A percentile compares a stretch with the other conserved stretches of the same genome.
Conservation (phyloP, 1,140 invertebrate genomes). For the Drosophila lacertosa region DNA sequence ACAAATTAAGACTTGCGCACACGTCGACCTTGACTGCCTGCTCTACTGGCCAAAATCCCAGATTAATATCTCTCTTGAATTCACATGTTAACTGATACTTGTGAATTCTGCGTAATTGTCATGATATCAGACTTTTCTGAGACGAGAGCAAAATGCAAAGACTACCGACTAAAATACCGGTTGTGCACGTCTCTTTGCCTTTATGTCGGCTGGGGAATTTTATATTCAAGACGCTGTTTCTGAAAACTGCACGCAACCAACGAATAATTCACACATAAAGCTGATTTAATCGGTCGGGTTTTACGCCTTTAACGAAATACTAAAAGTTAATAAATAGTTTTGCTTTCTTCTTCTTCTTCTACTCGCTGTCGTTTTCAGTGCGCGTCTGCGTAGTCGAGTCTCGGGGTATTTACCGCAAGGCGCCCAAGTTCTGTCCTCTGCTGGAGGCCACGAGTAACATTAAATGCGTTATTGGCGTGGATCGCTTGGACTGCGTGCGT, state of each 20-base stretch:
- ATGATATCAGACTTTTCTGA: constrained; percentile 41
- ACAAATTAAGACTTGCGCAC: constrained; percentile 2
- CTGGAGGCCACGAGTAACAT: constrained; percentile 86
- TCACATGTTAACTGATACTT: constrained; percentile 24
- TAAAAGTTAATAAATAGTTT: constrained; percentile 13
- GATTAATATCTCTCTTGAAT: constrained; percentile 10
- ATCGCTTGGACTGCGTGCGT: constrained; percentile 91
- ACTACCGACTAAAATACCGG: constrained; percentile 27
- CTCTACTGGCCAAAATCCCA: constrained; percentile 52
- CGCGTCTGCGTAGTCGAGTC: constrained; percentile 88
- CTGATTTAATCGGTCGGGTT: constrained; percentile 13
- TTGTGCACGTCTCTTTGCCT: constrained; percentile 29
- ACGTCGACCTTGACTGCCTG: constrained; percentile 55
- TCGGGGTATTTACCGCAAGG: constrained; percentile 85
- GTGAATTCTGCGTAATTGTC: constrained; percentile 61
- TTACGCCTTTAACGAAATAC: constrained; percentile 1
- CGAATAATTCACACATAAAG: constrained; percentile 18
- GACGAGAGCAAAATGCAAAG: constrained; percentile 31
- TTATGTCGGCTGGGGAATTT: constrained; percentile 49
- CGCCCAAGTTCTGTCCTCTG: constrained; percentile 87
- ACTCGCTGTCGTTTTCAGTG: constrained; percentile 85
- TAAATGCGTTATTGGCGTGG: constrained; percentile 88
- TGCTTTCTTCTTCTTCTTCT: constrained; percentile 5
- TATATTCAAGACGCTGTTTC: constrained; percentile 11
- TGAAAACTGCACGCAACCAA: constrained; percentile 44